Conservation (phyloP, 2,888 invertebrate species). For the Sesamia inferens region DNA sequence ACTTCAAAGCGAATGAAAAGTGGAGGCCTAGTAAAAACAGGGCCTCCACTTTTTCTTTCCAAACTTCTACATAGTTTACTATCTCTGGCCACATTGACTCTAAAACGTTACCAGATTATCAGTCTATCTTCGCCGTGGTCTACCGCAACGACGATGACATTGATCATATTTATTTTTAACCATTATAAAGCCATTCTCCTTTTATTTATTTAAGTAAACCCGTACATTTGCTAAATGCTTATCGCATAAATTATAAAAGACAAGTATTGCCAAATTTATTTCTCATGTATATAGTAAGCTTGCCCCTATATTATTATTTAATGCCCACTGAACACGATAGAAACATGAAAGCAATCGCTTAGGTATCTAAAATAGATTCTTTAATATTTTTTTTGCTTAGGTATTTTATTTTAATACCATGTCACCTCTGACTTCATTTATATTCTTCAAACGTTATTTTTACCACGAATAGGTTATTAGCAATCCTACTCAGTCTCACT, state of each 20-base stretch:
- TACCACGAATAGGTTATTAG: not conserved
- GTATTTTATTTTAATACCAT: slow-evolving; percentile 4
- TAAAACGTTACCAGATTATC: no score
- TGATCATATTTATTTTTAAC: slow-evolving; percentile 36
- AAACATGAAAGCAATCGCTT: slow-evolving; percentile 33
- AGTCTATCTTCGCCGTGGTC: no score
- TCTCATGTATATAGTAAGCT: slow-evolving; percentile 25
- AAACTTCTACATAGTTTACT: no score
- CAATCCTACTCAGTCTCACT: not conserved
- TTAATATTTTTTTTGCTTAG: slow-evolving; percentile 8
- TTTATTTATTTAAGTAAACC: slow-evolving; percentile 33
- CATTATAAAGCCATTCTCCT: slow-evolving; percentile 30
- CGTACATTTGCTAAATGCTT: slow-evolving; percentile 24
- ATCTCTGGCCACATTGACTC: no score
- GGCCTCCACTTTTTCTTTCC: no score
- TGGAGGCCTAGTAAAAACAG: no score
- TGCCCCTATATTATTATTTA: slow-evolving; percentile 45
- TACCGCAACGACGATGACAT: not conserved
- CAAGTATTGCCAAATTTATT: slow-evolving; percentile 6
- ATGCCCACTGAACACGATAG: slow-evolving; percentile 26
- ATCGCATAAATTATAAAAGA: slow-evolving; percentile 30
- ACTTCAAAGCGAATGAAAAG: no score
- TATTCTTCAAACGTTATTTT: not conserved
- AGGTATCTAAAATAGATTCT: slow-evolving; percentile 10
- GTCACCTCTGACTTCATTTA: slow-evolving; percentile 8